Percentiles rank a stretch among this genome's conserved stretches.
These are phyloP conservation scores for Stichodactyla mertensii DNA, from an alignment of 64 coral and sea anemone species.

Conservation along the genomic window DNA sequence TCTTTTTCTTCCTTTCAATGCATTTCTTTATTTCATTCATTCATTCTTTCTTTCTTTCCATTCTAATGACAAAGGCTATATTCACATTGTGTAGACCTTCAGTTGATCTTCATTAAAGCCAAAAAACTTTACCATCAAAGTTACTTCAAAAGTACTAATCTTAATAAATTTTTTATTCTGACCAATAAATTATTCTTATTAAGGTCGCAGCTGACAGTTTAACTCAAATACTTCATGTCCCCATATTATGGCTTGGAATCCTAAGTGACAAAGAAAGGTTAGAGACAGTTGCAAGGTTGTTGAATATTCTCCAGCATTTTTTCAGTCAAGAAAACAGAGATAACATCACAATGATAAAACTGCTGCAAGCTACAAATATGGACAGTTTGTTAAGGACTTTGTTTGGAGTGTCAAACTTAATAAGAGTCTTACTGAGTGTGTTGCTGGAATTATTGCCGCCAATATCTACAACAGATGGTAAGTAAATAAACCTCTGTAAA, in stretches of 20 bases:
- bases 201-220: constrained; percentile 52
- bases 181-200: not conserved
- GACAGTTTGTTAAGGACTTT: constrained; percentile 8
- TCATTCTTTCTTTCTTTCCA: too few relatives aligned
- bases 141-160: too few relatives aligned
- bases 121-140: too few relatives aligned
- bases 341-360: constrained; percentile 18
- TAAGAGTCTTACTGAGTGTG: not conserved
- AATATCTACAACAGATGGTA: constrained; percentile 7
- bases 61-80: too few relatives aligned
- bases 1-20: too few relatives aligned
- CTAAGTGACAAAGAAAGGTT: constrained; percentile 53
- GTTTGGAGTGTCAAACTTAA: not conserved
- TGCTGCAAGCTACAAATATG: constrained; percentile 22
- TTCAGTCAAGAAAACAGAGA: not conserved
- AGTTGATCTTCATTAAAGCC: too few relatives aligned
- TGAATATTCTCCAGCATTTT: constrained; percentile 16
- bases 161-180: too few relatives aligned
- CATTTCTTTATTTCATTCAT: too few relatives aligned
- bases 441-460: constrained; percentile 4
- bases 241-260: constrained; percentile 43
- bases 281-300: constrained; percentile 43
- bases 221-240: constrained; percentile 29
- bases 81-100: too few relatives aligned
- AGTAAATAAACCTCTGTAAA: not conserved